Evolutionary conservation across 2,888 invertebrate genomes (phyloP), one percentile per base, ranked within the genome.

Genomic region (Ectobius pallidus): DNA sequence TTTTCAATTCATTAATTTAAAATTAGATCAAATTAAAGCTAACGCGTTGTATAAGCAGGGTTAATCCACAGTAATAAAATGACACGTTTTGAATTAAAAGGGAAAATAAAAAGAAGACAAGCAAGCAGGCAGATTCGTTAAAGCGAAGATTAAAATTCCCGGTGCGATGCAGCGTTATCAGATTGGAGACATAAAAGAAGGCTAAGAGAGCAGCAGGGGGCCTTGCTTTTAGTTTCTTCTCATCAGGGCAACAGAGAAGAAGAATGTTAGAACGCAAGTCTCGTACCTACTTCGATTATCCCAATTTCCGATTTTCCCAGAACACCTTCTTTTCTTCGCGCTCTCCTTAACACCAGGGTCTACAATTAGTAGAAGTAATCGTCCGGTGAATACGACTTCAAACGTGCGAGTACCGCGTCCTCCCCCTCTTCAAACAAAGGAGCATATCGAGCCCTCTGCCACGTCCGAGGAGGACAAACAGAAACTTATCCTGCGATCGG

Each of bases 301-400:
- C 69, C 74, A 71, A 71, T 74, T 74, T 72, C 72, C 71, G 74
- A 71, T 74, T 74, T 71, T 58, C 71, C 58, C 22, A 25, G 25
- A 16, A 4, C 9, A 30, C 22, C 22, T 7, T 18, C 42, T 14
- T 20, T n/a, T 39, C 63, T 39, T 9, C 2, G 52, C 14, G 34
- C 65, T 34, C 65, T 30, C 3, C 58, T 58, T 32, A 34, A 30
- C 58, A 58, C 46, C 25, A 20, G 32, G 68, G 27, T 11, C 46
- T 30, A 46, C 68, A 68, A 68, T 68, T 68, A 68, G 58, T 58
- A 2, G 27, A 30, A 58, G 58, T 58, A 58, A 58, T 58, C 32
- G 58, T 16, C 58, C 58, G 58, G 32, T 16, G 16, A 52, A 25
- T 9, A 52, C 32, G n/a, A 4, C 1, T 11, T 16, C 58, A 58